A percentile compares a stretch with the other conserved stretches of the same genome.
Evolutionary conservation across 2,888 invertebrate genomes (phyloP).

Genomic region (Caenorhabditis parvicauda): DNA sequence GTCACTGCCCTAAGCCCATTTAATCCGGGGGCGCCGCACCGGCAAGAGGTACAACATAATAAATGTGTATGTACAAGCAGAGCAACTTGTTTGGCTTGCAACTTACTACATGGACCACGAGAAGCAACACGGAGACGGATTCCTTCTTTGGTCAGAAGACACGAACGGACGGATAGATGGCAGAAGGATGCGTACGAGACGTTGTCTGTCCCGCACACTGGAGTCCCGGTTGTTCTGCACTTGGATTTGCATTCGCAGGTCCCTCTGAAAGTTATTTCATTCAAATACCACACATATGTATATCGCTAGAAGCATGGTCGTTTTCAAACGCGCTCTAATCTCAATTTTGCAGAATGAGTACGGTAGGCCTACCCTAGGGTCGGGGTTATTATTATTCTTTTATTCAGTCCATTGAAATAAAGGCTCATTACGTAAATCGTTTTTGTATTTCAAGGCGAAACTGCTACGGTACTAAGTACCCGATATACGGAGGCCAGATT

Average conservation of each 20-base stretch:
- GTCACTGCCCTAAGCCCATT: too few relatives aligned
- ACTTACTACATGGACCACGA: slow-evolving; percentile 41
- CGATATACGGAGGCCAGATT: too few relatives aligned
- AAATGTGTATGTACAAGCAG: slow-evolving; percentile 8
- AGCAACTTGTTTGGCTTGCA: slow-evolving; percentile 5
- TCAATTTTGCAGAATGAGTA: too few relatives aligned
- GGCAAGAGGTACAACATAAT: too few relatives aligned
- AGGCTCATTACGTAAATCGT: too few relatives aligned
- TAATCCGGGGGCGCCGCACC: too few relatives aligned
- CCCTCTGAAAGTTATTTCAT: slow-evolving; percentile 18
- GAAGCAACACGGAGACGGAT: slow-evolving; percentile 17
- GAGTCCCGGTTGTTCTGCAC: slow-evolving; percentile 19
- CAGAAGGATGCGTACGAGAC: slow-evolving; percentile 41
- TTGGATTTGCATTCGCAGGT: slow-evolving; percentile 38
- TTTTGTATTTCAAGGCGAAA: too few relatives aligned
- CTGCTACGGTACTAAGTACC: too few relatives aligned
- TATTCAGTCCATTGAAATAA: not conserved
- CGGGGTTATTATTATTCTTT: not conserved
- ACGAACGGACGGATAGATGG: slow-evolving; percentile 37
- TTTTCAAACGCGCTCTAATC: too few relatives aligned
- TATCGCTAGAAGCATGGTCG: too few relatives aligned
- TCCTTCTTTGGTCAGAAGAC: slow-evolving; percentile 28
- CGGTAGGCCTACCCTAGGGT: too few relatives aligned
- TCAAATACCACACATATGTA: too few relatives aligned
- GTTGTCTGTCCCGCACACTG: slow-evolving; percentile 42